Percentiles rank a stretch among this genome's conserved stretches.
Evolutionary conservation across 2,888 invertebrate species (phyloP).

Genomic region (Xylota segnis): DNA sequence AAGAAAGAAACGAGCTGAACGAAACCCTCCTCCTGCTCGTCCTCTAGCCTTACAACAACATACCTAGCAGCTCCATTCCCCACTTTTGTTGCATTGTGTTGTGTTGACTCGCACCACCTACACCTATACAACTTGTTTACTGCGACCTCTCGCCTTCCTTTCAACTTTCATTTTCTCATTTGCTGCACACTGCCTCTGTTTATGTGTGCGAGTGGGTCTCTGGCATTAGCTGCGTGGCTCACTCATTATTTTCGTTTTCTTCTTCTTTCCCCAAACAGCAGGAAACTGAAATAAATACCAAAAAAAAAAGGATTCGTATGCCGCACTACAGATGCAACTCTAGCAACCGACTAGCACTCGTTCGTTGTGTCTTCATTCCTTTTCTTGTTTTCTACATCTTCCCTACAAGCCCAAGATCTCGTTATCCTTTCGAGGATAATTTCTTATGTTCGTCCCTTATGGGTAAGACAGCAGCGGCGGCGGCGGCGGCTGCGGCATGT

Average conservation of each 20-base stretch:
- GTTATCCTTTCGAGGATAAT: conserved; percentile 72
- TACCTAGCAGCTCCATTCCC: neutral
- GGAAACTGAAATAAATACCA: neutral
- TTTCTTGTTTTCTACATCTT: conserved; percentile 14
- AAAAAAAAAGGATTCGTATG: neutral
- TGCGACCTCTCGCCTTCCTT: neutral
- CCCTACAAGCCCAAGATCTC: conserved; percentile 60
- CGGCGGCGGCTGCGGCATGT: neutral
- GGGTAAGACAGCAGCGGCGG: conserved; percentile 1
- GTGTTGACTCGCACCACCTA: conserved; percentile 1
- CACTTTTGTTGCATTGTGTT: conserved; percentile 38
- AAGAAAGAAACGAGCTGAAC: neutral
- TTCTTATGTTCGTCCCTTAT: conserved; percentile 46
- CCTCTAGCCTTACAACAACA: conserved; percentile 1
- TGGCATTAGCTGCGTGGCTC: conserved; percentile 23
- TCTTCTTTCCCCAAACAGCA: neutral
- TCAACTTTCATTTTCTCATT: conserved; percentile 60
- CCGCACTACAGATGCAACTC: neutral
- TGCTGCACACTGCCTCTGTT: neutral
- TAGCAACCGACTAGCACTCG: conserved; percentile 22
- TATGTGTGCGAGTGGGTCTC: too few relatives aligned
- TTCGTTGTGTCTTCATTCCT: neutral
- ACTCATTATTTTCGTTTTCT: conserved; percentile 31
- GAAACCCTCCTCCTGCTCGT: neutral
- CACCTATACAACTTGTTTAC: conserved; percentile 6